These are phyloP conservation scores for Thereva nobilitata DNA, from an alignment of 2,888 invertebrate genomes.

Conservation along the genomic window DNA sequence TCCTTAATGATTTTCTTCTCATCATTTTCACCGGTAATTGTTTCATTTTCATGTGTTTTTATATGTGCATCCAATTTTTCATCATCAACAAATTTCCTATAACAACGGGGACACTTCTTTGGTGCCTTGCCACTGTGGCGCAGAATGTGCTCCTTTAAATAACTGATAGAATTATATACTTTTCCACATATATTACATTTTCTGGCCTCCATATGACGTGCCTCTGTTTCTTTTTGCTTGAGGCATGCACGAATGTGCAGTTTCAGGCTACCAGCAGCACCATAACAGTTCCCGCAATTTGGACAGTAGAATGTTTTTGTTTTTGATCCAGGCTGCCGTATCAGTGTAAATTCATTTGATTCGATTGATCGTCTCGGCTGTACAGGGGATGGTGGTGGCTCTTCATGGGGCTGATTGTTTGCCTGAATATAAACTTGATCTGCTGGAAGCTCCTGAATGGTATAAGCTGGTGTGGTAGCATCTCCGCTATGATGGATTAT, in stretches of 20 bases:
- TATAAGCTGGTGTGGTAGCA: not conserved
- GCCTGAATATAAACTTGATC: too few species aligned
- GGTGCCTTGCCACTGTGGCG: constrained; percentile 56
- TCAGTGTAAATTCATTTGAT: constrained; percentile 32
- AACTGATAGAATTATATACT: constrained; percentile 56
- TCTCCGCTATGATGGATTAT: constrained; percentile 12
- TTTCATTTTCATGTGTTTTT: constrained; percentile 55
- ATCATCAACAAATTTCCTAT: constrained; percentile 56
- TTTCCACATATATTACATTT: constrained; percentile 56
- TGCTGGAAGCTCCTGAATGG: not conserved
- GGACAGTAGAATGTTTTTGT: constrained; percentile 56
- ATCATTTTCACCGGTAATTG: constrained; percentile 32
- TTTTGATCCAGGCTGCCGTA: constrained; percentile 36
- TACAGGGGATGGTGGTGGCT: not conserved
- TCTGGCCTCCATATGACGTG: constrained; percentile 51
- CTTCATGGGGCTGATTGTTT: constrained; percentile 13
- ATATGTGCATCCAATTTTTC: constrained; percentile 52
- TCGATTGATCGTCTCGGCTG: not conserved
- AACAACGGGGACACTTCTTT: constrained; percentile 54
- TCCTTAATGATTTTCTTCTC: constrained; percentile 56
- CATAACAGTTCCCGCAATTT: constrained; percentile 57
- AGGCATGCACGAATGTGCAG: constrained; percentile 56
- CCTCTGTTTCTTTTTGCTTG: constrained; percentile 51
- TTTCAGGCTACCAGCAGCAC: constrained; percentile 56
- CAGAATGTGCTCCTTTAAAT: constrained; percentile 56